Percentiles rank a stretch among this genome's conserved stretches.
Evolutionary conservation across 2,113 vertebrate genomes (phyloP).

Genomic region (Labeo rohita): DNA sequence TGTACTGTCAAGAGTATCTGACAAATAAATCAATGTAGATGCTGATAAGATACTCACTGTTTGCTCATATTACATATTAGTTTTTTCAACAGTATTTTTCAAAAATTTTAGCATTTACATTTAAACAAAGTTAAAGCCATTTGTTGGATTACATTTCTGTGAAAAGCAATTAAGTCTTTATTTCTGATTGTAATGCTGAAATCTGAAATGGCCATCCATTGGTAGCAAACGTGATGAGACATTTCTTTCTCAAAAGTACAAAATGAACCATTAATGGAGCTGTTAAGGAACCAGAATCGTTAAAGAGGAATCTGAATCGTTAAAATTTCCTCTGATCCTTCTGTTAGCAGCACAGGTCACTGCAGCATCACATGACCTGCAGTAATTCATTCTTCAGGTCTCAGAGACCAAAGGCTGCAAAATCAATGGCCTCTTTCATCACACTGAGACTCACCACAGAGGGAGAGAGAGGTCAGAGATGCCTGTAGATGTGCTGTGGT

Average conservation of each 20-base stretch:
- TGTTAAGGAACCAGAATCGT: background rate
- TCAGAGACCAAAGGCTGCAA: background rate
- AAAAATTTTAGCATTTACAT: no score
- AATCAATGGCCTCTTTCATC: conserved; percentile 58
- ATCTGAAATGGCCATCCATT: background rate
- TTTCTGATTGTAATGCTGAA: background rate
- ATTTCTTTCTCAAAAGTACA: background rate
- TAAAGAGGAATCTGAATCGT: background rate
- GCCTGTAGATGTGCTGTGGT: background rate
- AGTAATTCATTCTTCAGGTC: conserved; percentile 26
- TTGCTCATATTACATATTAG: no score
- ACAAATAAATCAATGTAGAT: no score
- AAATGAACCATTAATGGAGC: background rate
- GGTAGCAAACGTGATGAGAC: background rate
- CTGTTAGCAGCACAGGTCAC: background rate
- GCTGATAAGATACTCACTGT: no score
- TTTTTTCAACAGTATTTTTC: no score
- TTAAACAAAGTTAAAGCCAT: no score
- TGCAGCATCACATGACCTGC: conserved; percentile 17
- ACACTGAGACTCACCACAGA: conserved; percentile 4
- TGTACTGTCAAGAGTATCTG: no score
- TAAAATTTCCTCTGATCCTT: background rate
- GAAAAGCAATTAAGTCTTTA: no score
- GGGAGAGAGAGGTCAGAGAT: conserved; percentile 16
- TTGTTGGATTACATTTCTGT: background rate